A percentile compares a stretch with the other conserved stretches of the same genome.
These are phyloP conservation scores for Girardinichthys multiradiatus DNA, from an alignment of 2,113 vertebrate species.

Conservation along the genomic window DNA sequence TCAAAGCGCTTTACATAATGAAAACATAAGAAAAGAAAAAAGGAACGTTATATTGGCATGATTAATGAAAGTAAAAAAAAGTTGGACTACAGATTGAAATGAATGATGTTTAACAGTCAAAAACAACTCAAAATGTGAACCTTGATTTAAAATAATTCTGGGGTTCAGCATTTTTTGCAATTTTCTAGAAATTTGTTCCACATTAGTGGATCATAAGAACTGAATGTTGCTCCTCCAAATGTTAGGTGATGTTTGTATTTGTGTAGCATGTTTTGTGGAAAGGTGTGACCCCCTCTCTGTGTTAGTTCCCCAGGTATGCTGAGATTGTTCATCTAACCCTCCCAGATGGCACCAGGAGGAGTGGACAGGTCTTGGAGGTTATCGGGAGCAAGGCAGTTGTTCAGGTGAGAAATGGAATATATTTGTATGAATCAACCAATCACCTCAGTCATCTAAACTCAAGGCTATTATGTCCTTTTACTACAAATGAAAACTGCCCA, in stretches of 20 bases:
- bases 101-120: no score
- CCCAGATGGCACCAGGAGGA: conserved; percentile 83
- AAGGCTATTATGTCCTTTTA: not conserved
- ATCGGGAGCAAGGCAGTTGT: conserved; percentile 84
- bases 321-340: conserved; percentile 86
- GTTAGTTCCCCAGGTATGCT: conserved; percentile 83
- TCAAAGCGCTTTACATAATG: no score
- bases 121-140: no score
- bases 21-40: no score
- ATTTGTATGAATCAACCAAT: not conserved
- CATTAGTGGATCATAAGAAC: no score
- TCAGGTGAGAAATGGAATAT: conserved; percentile 70
- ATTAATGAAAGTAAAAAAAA: no score
- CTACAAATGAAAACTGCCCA: not conserved
- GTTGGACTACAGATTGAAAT: no score
- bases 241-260: not conserved
- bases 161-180: no score
- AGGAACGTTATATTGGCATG: no score
- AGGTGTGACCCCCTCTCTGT: not conserved
- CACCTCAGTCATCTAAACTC: not conserved
- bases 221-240: no score
- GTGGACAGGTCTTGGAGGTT: conserved; percentile 85
- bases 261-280: not conserved
- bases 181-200: no score
- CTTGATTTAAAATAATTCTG: no score